Base-by-base conservation (phyloP, 2,888 invertebrate species). In the Drosophila maculinotata region DNA sequence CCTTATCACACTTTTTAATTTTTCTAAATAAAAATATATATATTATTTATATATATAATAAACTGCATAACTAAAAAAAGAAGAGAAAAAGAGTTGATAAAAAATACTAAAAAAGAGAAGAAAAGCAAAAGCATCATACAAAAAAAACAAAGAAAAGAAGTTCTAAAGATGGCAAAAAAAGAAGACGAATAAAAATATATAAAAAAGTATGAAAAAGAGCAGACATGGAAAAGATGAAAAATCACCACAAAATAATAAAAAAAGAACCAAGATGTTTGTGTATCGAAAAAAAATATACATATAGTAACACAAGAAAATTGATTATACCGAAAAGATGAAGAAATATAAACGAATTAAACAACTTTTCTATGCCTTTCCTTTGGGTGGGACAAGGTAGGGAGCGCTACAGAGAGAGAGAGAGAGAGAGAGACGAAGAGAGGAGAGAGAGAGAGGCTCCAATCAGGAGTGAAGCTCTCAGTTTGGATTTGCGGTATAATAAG, bases 1-100 rank as follows among this genome's bases (percentile, higher is more conserved):
- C 76, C 73, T 77, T 79, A 77, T 88, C 85, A 89, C 89, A 87
- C 79, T 82, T 82, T 90, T 90, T 90, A 84, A 87, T 84, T 90
- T 87, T 80, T 70, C 67, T 69, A 69, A 69, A 75, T 57, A 60
- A 57, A 54, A 59, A 39, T 42, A 65, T 59, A 45, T 45, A 52
- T 39, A 67, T 54, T 44, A 35, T 33, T 52, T 59, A 69, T 56
- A 56, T 70, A 75, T 64, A 57, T 60, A 67, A n/a, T n/a, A 42
- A 54, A 64, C 64, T 66, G 58, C 65, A 38, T 47, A 74, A 59
- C 41, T 17, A 64, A 69, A 77, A 73, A 71, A 74, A 74, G 66
- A 67, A 25, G 38, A 42, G 15, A 62, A 71, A 72, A 75, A 67
- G 56, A 74, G 64, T 58, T 62, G 56, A 42, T 60, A 48, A 66